Percentiles rank a stretch among this genome's conserved stretches.
Evolutionary conservation across 1,140 invertebrate genomes (phyloP).

Genomic region (Mya arenaria): DNA sequence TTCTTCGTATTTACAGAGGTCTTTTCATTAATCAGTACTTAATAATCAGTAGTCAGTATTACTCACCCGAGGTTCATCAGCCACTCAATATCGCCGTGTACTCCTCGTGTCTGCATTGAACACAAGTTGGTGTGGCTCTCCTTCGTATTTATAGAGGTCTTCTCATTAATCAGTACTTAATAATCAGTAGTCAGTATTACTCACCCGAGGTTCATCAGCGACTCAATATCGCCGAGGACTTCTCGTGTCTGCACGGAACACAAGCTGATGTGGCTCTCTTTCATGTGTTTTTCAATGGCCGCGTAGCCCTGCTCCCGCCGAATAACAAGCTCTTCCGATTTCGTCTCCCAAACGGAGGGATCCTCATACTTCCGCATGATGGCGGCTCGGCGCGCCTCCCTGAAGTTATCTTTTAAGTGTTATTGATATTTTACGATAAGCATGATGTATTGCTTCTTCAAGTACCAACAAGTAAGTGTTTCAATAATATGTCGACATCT

Average conservation of each 20-base stretch:
- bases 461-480: not conserved
- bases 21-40: too few species aligned
- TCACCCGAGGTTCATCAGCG: constrained; percentile 61
- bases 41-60: too few species aligned
- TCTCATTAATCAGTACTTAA: too few species aligned
- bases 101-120: constrained; percentile 69
- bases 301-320: constrained; percentile 75
- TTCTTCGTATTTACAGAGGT: constrained; percentile 66
- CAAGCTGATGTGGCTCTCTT: constrained; percentile 66
- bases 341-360: constrained; percentile 68
- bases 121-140: constrained; percentile 68
- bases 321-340: constrained; percentile 69
- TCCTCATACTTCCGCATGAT: constrained; percentile 71
- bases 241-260: constrained; percentile 72
- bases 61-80: constrained; percentile 57
- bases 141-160: too few species aligned
- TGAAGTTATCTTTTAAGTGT: constrained; percentile 22
- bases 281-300: constrained; percentile 71
- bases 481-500: too few species aligned
- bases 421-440: not conserved
- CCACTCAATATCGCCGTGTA: constrained; percentile 76
- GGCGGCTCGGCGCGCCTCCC: constrained; percentile 68
- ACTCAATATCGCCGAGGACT: constrained; percentile 76
- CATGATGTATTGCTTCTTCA: not conserved
- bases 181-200: not conserved